Evolutionary conservation across 2,113 vertebrate genomes (phyloP).

Genomic region (Hiodon alosoides): DNA sequence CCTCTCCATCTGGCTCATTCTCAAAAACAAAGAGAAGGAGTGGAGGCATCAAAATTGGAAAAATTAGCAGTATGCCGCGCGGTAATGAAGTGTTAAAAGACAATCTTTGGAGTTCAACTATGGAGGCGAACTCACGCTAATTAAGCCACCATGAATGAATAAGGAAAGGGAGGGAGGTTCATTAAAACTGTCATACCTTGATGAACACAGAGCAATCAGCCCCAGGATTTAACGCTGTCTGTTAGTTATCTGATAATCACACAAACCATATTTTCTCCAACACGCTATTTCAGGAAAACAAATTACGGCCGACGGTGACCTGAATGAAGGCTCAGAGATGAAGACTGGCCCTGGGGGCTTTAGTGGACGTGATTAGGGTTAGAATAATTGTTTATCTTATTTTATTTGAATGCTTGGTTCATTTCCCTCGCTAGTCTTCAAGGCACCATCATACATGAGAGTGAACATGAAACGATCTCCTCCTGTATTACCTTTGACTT

Average conservation of each 20-base stretch:
- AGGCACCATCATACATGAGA: slow-evolving; percentile 51
- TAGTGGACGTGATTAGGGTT: slow-evolving; percentile 36
- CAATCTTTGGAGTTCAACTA: slow-evolving; percentile 16
- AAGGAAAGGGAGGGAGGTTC: slow-evolving; percentile 21
- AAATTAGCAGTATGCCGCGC: slow-evolving; percentile 3
- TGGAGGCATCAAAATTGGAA: not conserved
- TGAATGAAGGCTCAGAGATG: slow-evolving; percentile 18
- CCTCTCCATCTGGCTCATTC: not conserved
- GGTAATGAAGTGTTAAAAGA: slow-evolving; percentile 26
- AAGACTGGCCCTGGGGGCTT: slow-evolving; percentile 21
- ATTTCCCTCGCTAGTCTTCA: slow-evolving; percentile 43
- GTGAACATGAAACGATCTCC: slow-evolving; percentile 54
- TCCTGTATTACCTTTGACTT: slow-evolving; percentile 51
- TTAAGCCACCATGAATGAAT: slow-evolving; percentile 12
- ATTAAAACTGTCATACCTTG: slow-evolving; percentile 44
- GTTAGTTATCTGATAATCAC: slow-evolving; percentile 17
- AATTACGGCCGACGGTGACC: slow-evolving; percentile 13
- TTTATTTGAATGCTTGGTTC: slow-evolving; percentile 34
- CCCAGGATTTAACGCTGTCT: slow-evolving; percentile 8
- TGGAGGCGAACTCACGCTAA: slow-evolving; percentile 15
- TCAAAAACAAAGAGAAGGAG: not conserved
- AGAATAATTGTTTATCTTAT: slow-evolving; percentile 46
- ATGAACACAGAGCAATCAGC: slow-evolving; percentile 15
- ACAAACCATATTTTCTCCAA: slow-evolving; percentile 4
- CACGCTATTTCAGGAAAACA: slow-evolving; percentile 11